phyloP scores from a whole-genome alignment of 2,797 vertebrate genomes.

The Catamblyrhynchus diadema region DNA sequence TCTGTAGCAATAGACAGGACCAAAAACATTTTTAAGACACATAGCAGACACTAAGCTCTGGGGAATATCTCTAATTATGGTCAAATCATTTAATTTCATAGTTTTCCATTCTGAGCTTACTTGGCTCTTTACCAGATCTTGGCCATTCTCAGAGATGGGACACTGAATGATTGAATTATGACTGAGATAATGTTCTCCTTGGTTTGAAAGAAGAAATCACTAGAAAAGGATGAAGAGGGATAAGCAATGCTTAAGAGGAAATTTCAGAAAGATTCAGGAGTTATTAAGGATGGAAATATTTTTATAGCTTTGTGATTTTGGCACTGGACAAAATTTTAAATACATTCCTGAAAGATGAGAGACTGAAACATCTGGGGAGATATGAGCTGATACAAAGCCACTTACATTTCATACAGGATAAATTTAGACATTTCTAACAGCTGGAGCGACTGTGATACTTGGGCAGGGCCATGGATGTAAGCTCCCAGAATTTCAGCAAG shows the following conservation, averaged over 20 bases:
- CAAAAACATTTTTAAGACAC: background rate
- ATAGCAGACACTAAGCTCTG: background rate
- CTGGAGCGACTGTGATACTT: background rate
- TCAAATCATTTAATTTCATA: background rate
- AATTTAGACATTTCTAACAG: conserved; percentile 31
- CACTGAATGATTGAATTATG: background rate
- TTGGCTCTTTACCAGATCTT: background rate
- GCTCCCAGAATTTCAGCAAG: background rate
- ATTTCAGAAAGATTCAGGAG: background rate
- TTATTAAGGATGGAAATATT: conserved; percentile 10
- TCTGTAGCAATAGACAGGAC: background rate
- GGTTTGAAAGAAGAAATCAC: background rate
- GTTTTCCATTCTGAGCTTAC: background rate
- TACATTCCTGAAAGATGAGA: conserved; percentile 48
- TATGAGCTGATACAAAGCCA: background rate
- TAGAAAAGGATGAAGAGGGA: background rate
- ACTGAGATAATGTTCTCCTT: background rate
- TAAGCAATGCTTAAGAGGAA: background rate
- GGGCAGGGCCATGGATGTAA: background rate
- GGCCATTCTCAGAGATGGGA: background rate
- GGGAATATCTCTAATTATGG: conserved; percentile 1
- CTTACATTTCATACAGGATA: conserved; percentile 5
- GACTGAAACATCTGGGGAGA: conserved; percentile 51
- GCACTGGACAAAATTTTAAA: background rate
- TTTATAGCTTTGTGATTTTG: conserved; percentile 27